These are phyloP conservation scores for Perizoma affinitatum DNA, from an alignment of 2,888 invertebrate genomes.

Conservation along the genomic window DNA sequence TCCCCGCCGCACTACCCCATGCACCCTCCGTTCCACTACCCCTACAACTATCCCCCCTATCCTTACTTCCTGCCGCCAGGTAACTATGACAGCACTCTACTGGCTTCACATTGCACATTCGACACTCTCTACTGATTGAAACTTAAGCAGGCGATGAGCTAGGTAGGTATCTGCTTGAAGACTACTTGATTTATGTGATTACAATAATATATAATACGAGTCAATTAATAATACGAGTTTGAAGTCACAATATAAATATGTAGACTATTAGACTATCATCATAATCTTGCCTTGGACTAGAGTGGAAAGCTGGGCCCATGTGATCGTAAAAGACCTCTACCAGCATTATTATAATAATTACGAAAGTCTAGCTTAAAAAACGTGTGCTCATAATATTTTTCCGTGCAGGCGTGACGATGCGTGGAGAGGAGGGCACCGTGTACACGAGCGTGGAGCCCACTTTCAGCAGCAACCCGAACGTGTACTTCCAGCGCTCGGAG, in stretches of 20 bases:
- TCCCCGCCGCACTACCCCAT: conserved; percentile 80
- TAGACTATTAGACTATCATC: no score
- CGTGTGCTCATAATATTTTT: conserved; percentile 32
- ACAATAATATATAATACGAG: neutral
- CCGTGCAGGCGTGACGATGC: conserved; percentile 88
- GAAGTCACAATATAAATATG: no score
- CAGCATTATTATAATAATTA: neutral
- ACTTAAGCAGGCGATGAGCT: conserved; percentile 20
- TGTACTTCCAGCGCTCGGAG: conserved; percentile 92
- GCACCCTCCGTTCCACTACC: conserved; percentile 80
- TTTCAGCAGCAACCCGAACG: conserved; percentile 95
- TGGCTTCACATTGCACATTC: conserved; percentile 32
- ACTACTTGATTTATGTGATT: neutral
- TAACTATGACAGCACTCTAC: conserved; percentile 56
- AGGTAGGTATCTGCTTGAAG: conserved; percentile 16
- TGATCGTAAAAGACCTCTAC: neutral
- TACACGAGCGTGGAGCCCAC: conserved; percentile 94
- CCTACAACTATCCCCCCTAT: conserved; percentile 78
- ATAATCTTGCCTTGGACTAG: neutral
- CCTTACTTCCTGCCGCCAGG: conserved; percentile 79
- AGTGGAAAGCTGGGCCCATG: neutral
- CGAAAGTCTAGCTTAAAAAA: neutral
- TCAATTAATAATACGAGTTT: no score
- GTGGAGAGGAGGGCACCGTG: conserved; percentile 92
- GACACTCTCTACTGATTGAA: conserved; percentile 29